Conservation (phyloP, 2,113 vertebrate genomes). For the Pelecanus crispus region DNA sequence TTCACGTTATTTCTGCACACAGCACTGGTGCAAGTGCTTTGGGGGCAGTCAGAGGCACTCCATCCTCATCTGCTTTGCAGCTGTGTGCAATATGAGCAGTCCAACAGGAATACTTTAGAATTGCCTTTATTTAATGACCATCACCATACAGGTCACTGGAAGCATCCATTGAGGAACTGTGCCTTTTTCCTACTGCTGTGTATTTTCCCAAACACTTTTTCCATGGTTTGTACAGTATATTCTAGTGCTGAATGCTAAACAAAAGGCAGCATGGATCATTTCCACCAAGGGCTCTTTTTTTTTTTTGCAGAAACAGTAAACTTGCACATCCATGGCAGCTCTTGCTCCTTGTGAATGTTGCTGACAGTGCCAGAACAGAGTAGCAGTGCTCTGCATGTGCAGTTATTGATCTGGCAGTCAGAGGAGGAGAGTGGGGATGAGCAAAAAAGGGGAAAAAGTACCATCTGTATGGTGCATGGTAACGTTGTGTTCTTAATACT, state of each 20-base stretch:
- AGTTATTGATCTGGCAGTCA: not conserved
- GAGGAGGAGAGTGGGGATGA: not conserved
- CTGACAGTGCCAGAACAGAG: not conserved
- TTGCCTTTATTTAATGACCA: not conserved
- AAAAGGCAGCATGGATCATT: not conserved
- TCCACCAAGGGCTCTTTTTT: not conserved
- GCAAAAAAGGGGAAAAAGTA: not conserved
- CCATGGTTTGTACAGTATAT: not conserved
- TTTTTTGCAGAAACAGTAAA: not conserved
- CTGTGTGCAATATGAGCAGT: not conserved
- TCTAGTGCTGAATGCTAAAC: not conserved
- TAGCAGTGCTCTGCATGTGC: not conserved
- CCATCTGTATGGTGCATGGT: not conserved
- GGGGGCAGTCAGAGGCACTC: not conserved
- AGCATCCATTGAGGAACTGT: not conserved
- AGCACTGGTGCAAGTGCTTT: not conserved
- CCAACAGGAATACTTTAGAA: not conserved
- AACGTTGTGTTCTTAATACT: not conserved
- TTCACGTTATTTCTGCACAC: not conserved
- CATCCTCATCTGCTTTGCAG: not conserved
- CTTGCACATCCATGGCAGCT: not conserved
- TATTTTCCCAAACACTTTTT: not conserved
- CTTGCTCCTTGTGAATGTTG: fast-evolving
- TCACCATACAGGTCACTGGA: not conserved
- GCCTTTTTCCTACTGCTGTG: not conserved